Base-by-base conservation (phyloP, 2,113 vertebrate species). In the Notiomystis cincta region DNA sequence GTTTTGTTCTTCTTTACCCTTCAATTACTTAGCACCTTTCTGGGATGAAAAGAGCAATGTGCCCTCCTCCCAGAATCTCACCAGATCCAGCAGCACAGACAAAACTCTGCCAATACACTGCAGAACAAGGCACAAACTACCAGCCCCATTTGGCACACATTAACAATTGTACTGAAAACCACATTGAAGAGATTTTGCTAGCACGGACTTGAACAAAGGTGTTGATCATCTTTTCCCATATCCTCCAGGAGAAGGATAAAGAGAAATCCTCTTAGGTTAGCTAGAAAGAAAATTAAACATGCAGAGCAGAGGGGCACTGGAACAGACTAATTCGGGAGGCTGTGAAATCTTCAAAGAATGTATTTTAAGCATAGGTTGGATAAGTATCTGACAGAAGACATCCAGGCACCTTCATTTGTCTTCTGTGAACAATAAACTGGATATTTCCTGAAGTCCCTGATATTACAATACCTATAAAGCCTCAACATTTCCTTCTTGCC, bases 191-290 rank as follows among this genome's bases (percentile, higher is more conserved):
- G 38, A 83, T 62, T 88, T 88, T 65, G 67, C 79, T 67, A n/a
- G 54, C 45, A 35, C 6, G 5, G 66, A 60, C 31, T 61, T 80
- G 50, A 87, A 82, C 10, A 71, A 80, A 35, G 35, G 45, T 42
- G 25, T n/a, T 50, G 76, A 93, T 81, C 71, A 70, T 93, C 67
- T 93, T 40, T 80, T 62, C 62, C 67, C 44, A 64, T 47, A 75
- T 47, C 27, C 82, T 95, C 37, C 56, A 65, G 33, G 20, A 95
- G n/a, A 44, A 90, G 42, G 85, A 90, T 77, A 42, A 95, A 92
- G 70, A 93, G 5, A 95, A 91, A 95, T 95, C 83, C 80, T 92
- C 88, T 95, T 92, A 92, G 72, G 87, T 87, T 87, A 92, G 60
- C 40, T 75, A 81, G 64, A 82, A 91, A 62, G 80, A 60, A 95